phyloP scores from a whole-genome alignment of 2,888 invertebrate species.

The Anticlea derivata region DNA sequence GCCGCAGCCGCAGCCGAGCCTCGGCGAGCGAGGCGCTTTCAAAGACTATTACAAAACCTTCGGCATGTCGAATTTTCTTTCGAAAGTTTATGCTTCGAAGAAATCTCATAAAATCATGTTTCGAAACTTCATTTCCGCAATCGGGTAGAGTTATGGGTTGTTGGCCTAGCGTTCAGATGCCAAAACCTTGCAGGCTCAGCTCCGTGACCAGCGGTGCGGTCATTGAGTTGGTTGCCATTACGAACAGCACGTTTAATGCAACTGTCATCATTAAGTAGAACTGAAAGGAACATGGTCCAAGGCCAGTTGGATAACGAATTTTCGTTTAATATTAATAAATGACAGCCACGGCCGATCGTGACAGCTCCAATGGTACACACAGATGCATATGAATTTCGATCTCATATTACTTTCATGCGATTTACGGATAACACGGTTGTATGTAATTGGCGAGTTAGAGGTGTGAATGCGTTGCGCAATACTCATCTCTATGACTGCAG shows the following conservation, averaged over 20 bases:
- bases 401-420: constrained; percentile 67
- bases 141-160: constrained; percentile 30
- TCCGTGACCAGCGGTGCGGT: constrained; percentile 55
- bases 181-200: constrained; percentile 51
- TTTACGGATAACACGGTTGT: constrained; percentile 36
- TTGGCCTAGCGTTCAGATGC: constrained; percentile 29
- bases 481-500: constrained; percentile 13
- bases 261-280: constrained; percentile 81
- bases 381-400: constrained; percentile 62
- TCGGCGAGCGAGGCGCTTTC: constrained; percentile 70
- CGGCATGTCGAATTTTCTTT: constrained; percentile 77
- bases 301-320: constrained; percentile 82
- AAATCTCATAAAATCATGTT: constrained; percentile 48
- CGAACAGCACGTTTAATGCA: constrained; percentile 71
- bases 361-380: constrained; percentile 66
- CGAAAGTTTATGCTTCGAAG: constrained; percentile 63
- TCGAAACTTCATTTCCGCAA: constrained; percentile 40
- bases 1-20: constrained; percentile 49
- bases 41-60: constrained; percentile 75
- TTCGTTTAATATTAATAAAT: constrained; percentile 81
- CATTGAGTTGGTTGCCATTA: constrained; percentile 65
- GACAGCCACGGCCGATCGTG: constrained; percentile 73
- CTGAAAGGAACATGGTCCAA: constrained; percentile 79
- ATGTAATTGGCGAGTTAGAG: constrained; percentile 17
- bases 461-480: constrained; percentile 8